Percentiles rank a stretch among this genome's conserved stretches.
Evolutionary conservation across 2,797 vertebrate genomes (phyloP).

Genomic region (Borostomias antarcticus): DNA sequence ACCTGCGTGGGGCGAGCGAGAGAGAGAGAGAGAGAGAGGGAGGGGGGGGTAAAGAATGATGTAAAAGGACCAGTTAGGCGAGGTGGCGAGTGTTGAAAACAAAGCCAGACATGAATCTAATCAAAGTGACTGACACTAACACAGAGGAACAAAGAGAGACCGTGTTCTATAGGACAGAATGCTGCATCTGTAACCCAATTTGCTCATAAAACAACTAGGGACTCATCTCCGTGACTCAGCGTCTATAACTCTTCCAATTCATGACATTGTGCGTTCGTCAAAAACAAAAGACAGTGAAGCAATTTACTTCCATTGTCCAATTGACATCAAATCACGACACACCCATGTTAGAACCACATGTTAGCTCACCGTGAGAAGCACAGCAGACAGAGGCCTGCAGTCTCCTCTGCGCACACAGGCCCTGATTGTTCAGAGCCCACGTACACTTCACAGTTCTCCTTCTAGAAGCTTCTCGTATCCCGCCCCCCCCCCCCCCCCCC

Average conservation of each 20-base stretch:
- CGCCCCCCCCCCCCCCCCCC: background rate
- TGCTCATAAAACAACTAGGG: background rate
- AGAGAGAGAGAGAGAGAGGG: too few species aligned
- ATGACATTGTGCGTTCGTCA: too few species aligned
- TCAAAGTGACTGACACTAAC: conserved; percentile 19
- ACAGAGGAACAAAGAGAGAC: too few species aligned
- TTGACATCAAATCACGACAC: conserved; percentile 13
- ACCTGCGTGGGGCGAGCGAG: conserved; percentile 69
- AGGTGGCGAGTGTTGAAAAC: conserved; percentile 44
- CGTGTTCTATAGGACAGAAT: too few species aligned
- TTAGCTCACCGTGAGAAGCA: conserved; percentile 18
- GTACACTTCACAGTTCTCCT: conserved; percentile 39
- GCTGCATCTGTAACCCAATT: background rate
- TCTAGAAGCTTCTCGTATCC: conserved; percentile 29
- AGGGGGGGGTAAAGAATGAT: background rate
- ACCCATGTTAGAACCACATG: conserved; percentile 31
- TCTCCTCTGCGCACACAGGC: conserved; percentile 51
- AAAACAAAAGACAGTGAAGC: too few species aligned
- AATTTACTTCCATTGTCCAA: too few species aligned
- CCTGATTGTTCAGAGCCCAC: conserved; percentile 53
- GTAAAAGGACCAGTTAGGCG: conserved; percentile 42
- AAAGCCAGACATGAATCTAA: conserved; percentile 48
- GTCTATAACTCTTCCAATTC: too few species aligned
- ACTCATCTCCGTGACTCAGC: background rate
- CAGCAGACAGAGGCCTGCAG: background rate